These are phyloP conservation scores for Xestoiulus laeticollis DNA, from an alignment of 2,888 invertebrate species.

Conservation along the genomic window DNA sequence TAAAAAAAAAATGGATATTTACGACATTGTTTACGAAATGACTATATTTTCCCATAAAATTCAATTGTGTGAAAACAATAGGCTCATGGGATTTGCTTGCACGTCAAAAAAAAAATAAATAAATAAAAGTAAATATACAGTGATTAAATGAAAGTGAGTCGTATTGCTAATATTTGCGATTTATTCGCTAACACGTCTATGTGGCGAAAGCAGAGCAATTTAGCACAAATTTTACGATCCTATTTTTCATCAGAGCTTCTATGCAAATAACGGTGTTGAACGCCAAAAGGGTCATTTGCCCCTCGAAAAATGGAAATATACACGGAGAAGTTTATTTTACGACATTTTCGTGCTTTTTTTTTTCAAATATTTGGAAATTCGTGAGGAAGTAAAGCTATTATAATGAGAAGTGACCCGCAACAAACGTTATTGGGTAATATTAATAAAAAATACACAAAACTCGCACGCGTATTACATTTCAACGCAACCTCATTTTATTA, in stretches of 20 bases:
- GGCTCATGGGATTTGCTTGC: neutral
- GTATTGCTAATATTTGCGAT: neutral
- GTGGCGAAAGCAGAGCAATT: neutral
- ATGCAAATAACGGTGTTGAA: conserved; percentile 24
- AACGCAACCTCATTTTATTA: neutral
- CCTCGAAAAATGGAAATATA: neutral
- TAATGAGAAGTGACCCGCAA: neutral
- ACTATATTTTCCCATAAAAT: neutral
- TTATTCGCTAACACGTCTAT: neutral
- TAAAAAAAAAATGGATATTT: neutral
- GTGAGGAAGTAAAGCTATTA: neutral
- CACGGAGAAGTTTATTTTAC: neutral
- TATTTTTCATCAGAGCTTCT: neutral
- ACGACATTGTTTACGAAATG: neutral
- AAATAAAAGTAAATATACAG: neutral
- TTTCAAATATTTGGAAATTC: neutral
- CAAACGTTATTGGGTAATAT: neutral
- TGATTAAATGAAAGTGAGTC: neutral
- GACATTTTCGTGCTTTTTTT: neutral
- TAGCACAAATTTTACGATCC: neutral
- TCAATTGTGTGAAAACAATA: neutral
- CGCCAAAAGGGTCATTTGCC: neutral
- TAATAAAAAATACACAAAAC: neutral
- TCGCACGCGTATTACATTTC: neutral
- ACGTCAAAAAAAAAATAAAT: neutral